Evolutionary conservation across 2,113 vertebrate genomes (phyloP), one percentile per base, ranked within the genome.

Genomic region (Ammodytes marinus): DNA sequence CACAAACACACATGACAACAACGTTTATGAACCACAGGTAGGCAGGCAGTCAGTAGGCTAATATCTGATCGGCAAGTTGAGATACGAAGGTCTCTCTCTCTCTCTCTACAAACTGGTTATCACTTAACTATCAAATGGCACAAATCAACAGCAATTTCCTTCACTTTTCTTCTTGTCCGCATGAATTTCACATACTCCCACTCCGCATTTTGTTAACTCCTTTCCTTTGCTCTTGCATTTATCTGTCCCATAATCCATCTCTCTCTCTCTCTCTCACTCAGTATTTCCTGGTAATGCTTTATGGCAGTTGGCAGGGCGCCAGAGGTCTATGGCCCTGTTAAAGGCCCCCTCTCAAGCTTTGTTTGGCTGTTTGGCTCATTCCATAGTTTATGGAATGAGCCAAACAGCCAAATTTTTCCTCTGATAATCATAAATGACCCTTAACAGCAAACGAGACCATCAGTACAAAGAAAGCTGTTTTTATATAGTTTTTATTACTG

Each of bases 211-310:
- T 50, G 75, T 66, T 54, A 69, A 70, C 27, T 82, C 75, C 50
- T 83, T 8, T 57, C 43, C 66, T 84, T 78, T 40, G 73, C 65
- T 61, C 68, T 59, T 59, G 35, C 46, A 46, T 82, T 82, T 65
- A 82, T 76, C 69, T 15, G 72, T 76, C 74, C 80, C 50, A 79
- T 77, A 77, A 77, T 87, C 75, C 67, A 86, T 74, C 70, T 74
- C 68, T 75, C 78, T 80, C 67, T 65, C 53, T 58, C 80, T 55
- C 67, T 68, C 54, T 9, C 75, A 71, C 53, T 72, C 82, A 37
- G 73, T 77, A 57, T 85, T 84, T 91, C 84, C 85, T 74, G 86
- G 87, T 94, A 95, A 95, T 93, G 91, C 87, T 91, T 93, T 93
- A 93, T 84, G 79, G 83, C 71, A 78, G 70, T 58, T 92, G 90